Percentiles rank a stretch among this genome's conserved stretches.
phyloP scores from a whole-genome alignment of 2,888 invertebrate genomes.

The Acanthosepion pharaonis region DNA sequence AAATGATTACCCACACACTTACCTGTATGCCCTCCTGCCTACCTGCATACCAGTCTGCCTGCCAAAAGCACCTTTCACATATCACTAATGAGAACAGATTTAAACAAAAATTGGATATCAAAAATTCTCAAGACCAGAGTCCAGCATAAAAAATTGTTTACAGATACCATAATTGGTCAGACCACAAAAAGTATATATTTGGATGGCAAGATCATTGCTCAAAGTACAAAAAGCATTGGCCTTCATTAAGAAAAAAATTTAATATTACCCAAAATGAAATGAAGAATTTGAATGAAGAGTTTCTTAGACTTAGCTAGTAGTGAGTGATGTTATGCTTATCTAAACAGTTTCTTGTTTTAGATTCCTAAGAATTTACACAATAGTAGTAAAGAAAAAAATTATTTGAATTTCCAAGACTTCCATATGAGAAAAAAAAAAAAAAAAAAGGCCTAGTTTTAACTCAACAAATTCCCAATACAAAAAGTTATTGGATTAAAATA shows the following conservation, averaged over 20 bases:
- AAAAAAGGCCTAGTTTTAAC: no score
- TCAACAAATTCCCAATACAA: no score
- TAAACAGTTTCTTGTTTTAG: background rate
- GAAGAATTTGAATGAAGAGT: background rate
- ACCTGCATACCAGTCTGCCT: conserved; percentile 1
- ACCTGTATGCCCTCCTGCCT: background rate
- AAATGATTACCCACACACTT: background rate
- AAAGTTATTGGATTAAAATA: no score
- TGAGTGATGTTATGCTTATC: background rate
- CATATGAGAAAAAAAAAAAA: no score
- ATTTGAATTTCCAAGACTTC: background rate
- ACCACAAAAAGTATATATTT: background rate
- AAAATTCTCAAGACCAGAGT: background rate
- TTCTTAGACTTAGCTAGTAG: background rate
- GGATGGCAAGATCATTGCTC: background rate
- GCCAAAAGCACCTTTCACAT: background rate
- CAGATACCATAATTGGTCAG: background rate
- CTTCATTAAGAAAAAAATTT: background rate
- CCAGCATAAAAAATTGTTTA: background rate
- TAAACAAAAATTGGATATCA: background rate
- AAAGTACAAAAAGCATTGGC: background rate
- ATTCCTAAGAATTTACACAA: background rate
- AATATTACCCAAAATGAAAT: background rate
- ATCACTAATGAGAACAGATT: conserved; percentile 22
- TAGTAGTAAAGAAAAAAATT: background rate